Conservation (phyloP, 2,113 vertebrate species). For the Poecile atricapillus region DNA sequence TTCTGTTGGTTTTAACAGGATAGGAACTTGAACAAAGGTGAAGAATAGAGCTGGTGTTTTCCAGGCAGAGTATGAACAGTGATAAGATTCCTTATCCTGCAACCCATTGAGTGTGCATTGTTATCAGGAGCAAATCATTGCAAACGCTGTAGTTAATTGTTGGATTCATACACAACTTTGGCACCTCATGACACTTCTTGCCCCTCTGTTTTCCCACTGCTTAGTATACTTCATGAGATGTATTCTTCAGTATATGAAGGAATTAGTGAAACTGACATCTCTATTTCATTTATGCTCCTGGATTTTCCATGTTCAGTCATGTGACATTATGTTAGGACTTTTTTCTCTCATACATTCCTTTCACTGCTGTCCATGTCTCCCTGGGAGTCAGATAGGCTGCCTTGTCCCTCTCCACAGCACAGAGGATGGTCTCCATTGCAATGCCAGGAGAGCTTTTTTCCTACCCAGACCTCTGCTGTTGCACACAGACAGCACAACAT, state of each 20-base stretch:
- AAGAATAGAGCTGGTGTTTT: neutral
- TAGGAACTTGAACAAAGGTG: neutral
- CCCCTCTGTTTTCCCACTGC: neutral
- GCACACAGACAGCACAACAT: neutral
- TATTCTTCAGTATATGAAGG: neutral
- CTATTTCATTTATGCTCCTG: neutral
- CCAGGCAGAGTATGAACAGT: neutral
- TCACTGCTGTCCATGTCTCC: neutral
- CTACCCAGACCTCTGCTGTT: neutral
- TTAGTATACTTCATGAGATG: neutral
- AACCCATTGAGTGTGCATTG: neutral
- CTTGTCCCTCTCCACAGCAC: neutral
- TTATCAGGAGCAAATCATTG: neutral
- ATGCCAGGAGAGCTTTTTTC: neutral
- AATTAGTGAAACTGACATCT: neutral
- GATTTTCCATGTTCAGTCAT: neutral
- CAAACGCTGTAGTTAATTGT: rapidly evolving
- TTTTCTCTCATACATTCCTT: neutral
- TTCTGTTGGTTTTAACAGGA: neutral
- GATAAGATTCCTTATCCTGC: neutral
- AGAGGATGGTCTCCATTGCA: neutral
- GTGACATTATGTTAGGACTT: neutral
- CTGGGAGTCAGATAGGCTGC: neutral
- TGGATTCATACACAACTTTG: neutral
- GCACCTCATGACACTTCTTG: neutral